Conservation (phyloP, 2,113 vertebrate genomes). For the Sterna hirundo region DNA sequence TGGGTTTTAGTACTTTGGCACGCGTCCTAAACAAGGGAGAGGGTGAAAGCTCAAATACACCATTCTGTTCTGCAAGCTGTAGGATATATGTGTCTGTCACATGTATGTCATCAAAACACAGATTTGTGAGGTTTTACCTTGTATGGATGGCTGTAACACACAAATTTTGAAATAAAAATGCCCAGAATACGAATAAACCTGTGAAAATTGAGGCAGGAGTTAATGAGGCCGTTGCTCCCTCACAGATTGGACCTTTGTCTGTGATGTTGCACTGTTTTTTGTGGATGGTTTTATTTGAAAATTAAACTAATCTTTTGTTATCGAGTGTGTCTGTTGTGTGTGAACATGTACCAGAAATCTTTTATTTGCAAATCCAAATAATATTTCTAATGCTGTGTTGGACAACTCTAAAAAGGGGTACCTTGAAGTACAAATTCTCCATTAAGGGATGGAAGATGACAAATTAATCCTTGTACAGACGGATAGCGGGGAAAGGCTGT, state of each 20-base stretch:
- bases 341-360: background rate
- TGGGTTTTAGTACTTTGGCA: background rate
- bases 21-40: background rate
- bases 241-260: background rate
- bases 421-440: background rate
- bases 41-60: background rate
- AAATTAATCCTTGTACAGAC: background rate
- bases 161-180: background rate
- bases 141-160: background rate
- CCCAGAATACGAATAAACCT: background rate
- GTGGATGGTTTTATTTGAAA: background rate
- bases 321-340: fast-evolving
- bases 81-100: background rate
- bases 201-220: background rate
- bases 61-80: fast-evolving
- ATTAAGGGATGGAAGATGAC: background rate
- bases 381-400: fast-evolving
- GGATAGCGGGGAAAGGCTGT: background rate
- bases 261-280: background rate
- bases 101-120: no score
- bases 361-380: background rate
- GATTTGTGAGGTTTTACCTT: background rate
- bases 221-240: background rate
- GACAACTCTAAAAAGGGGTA: background rate
- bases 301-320: background rate